Base-by-base conservation (phyloP, 2,797 vertebrate genomes). In the Harpagifer antarcticus region DNA sequence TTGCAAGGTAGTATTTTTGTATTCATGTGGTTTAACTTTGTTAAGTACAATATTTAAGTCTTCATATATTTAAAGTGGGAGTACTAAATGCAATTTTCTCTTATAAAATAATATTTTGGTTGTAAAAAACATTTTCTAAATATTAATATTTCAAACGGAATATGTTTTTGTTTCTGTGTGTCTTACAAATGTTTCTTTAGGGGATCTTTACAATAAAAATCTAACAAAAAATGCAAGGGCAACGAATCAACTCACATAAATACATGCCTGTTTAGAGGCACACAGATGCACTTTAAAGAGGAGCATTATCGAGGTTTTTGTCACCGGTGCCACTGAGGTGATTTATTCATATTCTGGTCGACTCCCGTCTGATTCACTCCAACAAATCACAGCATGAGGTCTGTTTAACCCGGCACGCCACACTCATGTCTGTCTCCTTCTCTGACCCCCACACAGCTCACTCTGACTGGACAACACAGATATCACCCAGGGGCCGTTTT, bases 361-460 rank as follows among this genome's bases (percentile, higher is more conserved):
- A 92, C 90, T 93, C 91, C 90, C 88, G 89, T 93, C 92, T 93
- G 86, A 91, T 89, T 84, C 84, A 62, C 81, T 64, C 85, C 74
- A 86, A 89, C 91, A 93, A 93, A 94, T 93, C 91, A 87, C 85
- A 76, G 91, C 91, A 88, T 86, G 88, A 84, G 85, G 90, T 89
- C 88, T 91, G 83, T 74, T 62, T 75, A 69, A 66, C 76, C 83
- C 87, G 73, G 62, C 69, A 61, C 74, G 65, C 17, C 74, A 79
- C 89, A 86, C 86, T 88, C 82, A 78, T 77, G 81, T 83, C 78
- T 74, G 81, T 84, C 88, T 88, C 82, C 72, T 64, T 78, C 74
- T 63, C 53, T 82, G 80, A 90, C 90, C 89, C 81, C 86, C 75
- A 62, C 82, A 67, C 83, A 76, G 69, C 64, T 76, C 62, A 49